phyloP scores from a whole-genome alignment of 2,888 invertebrate genomes.

The Rhynchonema sp. region DNA sequence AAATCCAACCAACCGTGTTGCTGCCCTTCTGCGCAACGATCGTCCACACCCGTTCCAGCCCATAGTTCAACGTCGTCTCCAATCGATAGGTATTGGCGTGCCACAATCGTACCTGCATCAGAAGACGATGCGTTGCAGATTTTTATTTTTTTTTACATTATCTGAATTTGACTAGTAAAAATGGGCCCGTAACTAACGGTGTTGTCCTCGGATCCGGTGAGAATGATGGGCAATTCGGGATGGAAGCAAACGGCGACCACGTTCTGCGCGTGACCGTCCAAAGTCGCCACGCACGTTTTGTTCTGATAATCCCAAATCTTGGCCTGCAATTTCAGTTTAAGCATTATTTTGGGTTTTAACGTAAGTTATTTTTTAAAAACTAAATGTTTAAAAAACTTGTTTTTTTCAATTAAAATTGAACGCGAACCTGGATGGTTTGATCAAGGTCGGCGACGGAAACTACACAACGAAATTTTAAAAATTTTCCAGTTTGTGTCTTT shows the following conservation, averaged over 20 bases:
- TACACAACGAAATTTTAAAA: too few relatives aligned
- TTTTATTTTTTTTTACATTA: too few relatives aligned
- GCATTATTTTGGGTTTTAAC: too few relatives aligned
- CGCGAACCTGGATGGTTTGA: too few relatives aligned
- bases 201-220: slow-evolving; percentile 67
- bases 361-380: too few relatives aligned
- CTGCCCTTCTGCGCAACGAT: slow-evolving; percentile 77
- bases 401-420: not conserved
- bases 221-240: slow-evolving; percentile 83
- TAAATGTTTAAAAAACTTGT: not conserved
- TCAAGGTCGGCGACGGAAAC: too few relatives aligned
- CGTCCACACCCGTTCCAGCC: slow-evolving; percentile 92
- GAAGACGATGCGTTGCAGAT: too few relatives aligned
- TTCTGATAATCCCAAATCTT: slow-evolving; percentile 99
- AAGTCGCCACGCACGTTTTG: slow-evolving; percentile 93
- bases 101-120: slow-evolving; percentile 72
- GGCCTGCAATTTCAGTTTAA: slow-evolving; percentile 39
- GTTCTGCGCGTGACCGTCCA: slow-evolving; percentile 90
- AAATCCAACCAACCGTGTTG: slow-evolving; percentile 28
- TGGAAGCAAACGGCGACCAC: slow-evolving; percentile 77
- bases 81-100: slow-evolving; percentile 87
- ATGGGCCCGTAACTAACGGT: too few relatives aligned
- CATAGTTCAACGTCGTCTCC: slow-evolving; percentile 90
- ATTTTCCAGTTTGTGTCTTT: too few relatives aligned
- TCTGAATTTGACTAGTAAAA: too few relatives aligned